Evolutionary conservation across 2,888 invertebrate genomes (phyloP).

Genomic region (Molanna angustata): DNA sequence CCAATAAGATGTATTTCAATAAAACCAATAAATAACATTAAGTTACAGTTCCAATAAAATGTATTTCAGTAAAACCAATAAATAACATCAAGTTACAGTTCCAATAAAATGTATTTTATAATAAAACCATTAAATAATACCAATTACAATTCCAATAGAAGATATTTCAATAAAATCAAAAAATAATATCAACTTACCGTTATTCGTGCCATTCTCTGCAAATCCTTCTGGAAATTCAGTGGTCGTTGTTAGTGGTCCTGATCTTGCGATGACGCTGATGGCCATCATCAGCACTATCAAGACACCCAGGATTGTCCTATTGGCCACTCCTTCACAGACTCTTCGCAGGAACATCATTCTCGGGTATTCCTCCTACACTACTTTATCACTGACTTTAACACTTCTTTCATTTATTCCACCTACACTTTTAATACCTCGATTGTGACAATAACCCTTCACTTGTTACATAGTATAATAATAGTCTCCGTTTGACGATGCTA

Average conservation of each 20-base stretch:
- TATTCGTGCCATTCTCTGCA: conserved; percentile 43
- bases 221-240: conserved; percentile 52
- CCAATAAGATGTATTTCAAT: too few species aligned
- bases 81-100: too few species aligned
- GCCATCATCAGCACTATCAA: conserved; percentile 13
- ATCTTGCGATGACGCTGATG: conserved; percentile 20
- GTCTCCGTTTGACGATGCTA: too few species aligned
- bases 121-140: too few species aligned
- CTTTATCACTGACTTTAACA: not conserved
- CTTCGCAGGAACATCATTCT: conserved; percentile 10
- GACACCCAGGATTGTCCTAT: conserved; percentile 6
- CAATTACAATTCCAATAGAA: too few species aligned
- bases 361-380: not conserved
- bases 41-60: too few species aligned
- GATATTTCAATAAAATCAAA: too few species aligned
- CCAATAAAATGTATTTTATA: too few species aligned
- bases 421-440: too few species aligned
- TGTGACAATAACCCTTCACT: not conserved
- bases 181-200: conserved; percentile 26
- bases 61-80: too few species aligned
- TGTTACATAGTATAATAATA: not conserved
- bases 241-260: conserved; percentile 45
- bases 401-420: not conserved
- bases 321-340: conserved; percentile 35
- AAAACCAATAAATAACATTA: too few species aligned